phyloP scores from a whole-genome alignment of 2,797 vertebrate species.

The Sebastes hubbsi region DNA sequence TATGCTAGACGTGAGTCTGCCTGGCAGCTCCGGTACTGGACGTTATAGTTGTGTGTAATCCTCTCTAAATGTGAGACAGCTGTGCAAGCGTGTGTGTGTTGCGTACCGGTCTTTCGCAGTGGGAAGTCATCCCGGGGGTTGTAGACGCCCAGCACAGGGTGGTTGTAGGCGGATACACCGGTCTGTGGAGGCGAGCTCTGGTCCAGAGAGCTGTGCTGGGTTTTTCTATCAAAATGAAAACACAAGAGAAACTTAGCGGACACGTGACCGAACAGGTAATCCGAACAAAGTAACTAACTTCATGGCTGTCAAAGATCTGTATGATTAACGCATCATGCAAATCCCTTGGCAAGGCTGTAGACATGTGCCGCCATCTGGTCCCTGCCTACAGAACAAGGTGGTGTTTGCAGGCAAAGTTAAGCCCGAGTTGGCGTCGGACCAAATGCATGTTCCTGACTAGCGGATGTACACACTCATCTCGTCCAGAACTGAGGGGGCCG shows the following conservation, averaged over 20 bases:
- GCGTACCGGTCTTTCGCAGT: conserved; percentile 95
- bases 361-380: conserved; percentile 70
- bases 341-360: conserved; percentile 53
- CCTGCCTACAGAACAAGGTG: conserved; percentile 59
- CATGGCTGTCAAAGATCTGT: conserved; percentile 54
- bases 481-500: conserved; percentile 38
- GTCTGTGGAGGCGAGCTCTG: conserved; percentile 98
- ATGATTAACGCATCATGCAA: conserved; percentile 60
- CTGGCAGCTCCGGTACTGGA: conserved; percentile 20
- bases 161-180: conserved; percentile 92
- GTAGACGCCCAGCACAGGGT: conserved; percentile 95
- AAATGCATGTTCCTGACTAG: conserved; percentile 70
- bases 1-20: conserved; percentile 44
- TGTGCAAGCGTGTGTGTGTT: neutral
- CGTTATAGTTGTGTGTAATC: conserved; percentile 8
- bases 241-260: neutral
- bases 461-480: conserved; percentile 48
- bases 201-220: conserved; percentile 98
- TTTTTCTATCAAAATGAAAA: conserved; percentile 85
- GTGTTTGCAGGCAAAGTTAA: conserved; percentile 63
- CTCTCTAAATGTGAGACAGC: neutral
- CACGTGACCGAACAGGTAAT: conserved; percentile 27
- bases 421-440: conserved; percentile 51
- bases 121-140: conserved; percentile 99
- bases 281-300: conserved; percentile 50